Evolutionary conservation across 2,113 vertebrate genomes (phyloP).

Genomic region (Vicugna pacos): DNA sequence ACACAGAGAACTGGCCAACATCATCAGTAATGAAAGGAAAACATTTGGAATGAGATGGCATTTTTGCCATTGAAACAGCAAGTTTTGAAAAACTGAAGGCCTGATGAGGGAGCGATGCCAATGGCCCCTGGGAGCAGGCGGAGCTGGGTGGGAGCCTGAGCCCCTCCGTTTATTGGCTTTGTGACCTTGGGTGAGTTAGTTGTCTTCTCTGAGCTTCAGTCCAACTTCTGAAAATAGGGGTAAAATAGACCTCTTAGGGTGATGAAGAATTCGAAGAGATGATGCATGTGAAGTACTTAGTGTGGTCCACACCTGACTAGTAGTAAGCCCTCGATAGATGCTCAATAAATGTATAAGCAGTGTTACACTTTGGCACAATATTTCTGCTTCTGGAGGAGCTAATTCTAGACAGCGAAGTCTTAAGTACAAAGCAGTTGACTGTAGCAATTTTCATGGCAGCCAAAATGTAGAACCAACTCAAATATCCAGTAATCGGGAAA

Average conservation of each 20-base stretch:
- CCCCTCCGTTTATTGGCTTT: neutral
- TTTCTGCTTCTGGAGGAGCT: neutral
- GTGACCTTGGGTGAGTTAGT: neutral
- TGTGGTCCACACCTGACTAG: neutral
- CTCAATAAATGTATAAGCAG: neutral
- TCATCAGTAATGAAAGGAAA: neutral
- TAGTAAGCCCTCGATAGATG: neutral
- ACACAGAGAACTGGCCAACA: neutral
- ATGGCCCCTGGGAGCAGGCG: neutral
- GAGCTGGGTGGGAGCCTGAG: neutral
- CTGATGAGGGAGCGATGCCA: neutral
- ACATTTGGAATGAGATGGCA: neutral
- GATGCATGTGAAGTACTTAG: neutral
- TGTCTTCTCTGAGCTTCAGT: neutral
- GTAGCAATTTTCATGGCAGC: neutral
- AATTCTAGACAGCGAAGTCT: neutral
- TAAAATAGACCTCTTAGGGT: neutral
- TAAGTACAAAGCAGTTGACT: neutral
- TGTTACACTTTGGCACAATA: neutral
- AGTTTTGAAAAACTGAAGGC: neutral
- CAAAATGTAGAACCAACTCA: neutral
- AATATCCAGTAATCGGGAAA: neutral
- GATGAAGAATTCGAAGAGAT: constrained; percentile 11
- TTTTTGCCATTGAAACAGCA: neutral
- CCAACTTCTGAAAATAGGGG: neutral